These are phyloP conservation scores for Brachionus sp. DNA, from an alignment of 1,140 invertebrate genomes.

Conservation along the genomic window DNA sequence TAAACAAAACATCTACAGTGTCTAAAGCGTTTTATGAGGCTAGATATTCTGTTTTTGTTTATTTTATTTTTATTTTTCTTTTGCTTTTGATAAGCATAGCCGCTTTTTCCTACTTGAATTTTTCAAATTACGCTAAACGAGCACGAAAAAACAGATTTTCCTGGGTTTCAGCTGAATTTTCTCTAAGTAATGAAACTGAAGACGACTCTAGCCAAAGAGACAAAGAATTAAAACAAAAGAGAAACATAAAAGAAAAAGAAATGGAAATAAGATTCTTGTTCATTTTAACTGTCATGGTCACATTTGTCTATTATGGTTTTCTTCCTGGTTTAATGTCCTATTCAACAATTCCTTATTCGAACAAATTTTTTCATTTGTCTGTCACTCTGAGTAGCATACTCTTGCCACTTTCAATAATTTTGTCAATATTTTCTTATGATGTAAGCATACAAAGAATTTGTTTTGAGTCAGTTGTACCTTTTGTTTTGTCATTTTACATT, in stretches of 20 bases:
- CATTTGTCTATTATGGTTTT: conserved; percentile 39
- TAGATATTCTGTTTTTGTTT: conserved; percentile 18
- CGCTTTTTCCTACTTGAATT: conserved; percentile 22
- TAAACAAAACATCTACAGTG: background rate
- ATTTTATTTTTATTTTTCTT: conserved; percentile 35
- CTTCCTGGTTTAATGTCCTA: conserved; percentile 34
- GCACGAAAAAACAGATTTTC: conserved; percentile 24
- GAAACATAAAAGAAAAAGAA: background rate
- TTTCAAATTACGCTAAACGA: background rate
- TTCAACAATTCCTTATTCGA: conserved; percentile 33
- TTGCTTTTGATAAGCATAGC: conserved; percentile 17
- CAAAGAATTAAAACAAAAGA: background rate
- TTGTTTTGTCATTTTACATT: conserved; percentile 17
- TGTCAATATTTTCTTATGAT: conserved; percentile 42
- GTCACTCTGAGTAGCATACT: conserved; percentile 12
- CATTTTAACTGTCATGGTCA: conserved; percentile 3
- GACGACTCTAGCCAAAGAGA: background rate
- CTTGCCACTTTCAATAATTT: conserved; percentile 22
- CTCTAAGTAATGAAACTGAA: background rate
- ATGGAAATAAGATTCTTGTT: conserved; percentile 11
- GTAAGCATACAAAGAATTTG: background rate
- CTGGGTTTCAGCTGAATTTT: background rate
- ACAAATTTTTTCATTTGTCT: conserved; percentile 40
- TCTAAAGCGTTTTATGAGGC: background rate
- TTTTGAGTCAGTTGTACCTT: background rate